These are phyloP conservation scores for Papilio machaon DNA, from an alignment of 1,140 invertebrate genomes.

Conservation along the genomic window DNA sequence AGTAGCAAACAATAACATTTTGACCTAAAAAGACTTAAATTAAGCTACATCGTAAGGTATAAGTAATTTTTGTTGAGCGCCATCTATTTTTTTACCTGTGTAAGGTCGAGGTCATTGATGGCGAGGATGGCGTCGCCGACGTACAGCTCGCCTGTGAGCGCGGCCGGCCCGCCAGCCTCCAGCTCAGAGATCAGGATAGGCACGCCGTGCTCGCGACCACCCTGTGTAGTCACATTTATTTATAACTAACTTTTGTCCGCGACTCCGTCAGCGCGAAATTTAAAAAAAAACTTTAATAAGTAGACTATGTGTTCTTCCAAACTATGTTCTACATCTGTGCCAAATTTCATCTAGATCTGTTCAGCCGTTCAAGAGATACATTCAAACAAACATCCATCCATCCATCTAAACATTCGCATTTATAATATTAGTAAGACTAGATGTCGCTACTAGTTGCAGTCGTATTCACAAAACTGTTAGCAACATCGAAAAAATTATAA, in stretches of 20 bases:
- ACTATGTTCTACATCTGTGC: no score
- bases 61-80: not conserved
- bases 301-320: no score
- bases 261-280: not conserved
- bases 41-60: not conserved
- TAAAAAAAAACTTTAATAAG: no score
- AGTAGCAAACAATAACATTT: not conserved
- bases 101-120: slow-evolving; percentile 90
- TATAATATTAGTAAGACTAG: not conserved
- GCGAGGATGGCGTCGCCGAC: slow-evolving; percentile 92
- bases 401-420: not conserved
- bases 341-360: no score
- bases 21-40: not conserved
- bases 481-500: not conserved
- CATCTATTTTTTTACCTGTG: slow-evolving; percentile 75
- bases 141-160: slow-evolving; percentile 86
- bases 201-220: slow-evolving; percentile 92
- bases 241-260: not conserved
- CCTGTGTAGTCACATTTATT: slow-evolving; percentile 76
- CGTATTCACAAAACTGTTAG: not conserved
- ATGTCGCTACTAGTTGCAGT: not conserved
- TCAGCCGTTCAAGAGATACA: no score
- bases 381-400: no score
- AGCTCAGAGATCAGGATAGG: slow-evolving; percentile 94
- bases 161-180: slow-evolving; percentile 89